Evolutionary conservation across 2,888 invertebrate genomes (phyloP).

Genomic region (Agrochola litura): DNA sequence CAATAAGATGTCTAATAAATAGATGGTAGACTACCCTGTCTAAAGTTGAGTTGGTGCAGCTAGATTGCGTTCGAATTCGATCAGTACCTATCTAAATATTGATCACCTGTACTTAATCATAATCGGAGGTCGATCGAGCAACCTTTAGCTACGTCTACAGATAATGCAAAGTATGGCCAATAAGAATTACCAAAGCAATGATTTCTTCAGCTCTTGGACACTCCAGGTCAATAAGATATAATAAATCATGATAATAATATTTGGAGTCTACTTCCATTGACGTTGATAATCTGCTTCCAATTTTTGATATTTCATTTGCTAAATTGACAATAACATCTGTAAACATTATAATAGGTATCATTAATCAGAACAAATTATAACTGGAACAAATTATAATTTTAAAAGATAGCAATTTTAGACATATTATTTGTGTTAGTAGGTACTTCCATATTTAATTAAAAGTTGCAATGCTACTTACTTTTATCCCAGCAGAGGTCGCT

Average conservation of each 20-base stretch:
- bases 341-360: constrained; percentile 35
- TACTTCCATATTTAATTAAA: not conserved
- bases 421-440: not conserved
- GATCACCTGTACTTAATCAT: not conserved
- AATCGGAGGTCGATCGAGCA: not conserved
- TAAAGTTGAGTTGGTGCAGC: too few species aligned
- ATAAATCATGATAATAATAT: constrained; percentile 71
- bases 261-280: constrained; percentile 53
- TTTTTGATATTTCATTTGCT: constrained; percentile 68
- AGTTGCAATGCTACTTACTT: constrained; percentile 68
- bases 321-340: constrained; percentile 70
- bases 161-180: too few species aligned
- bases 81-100: constrained; percentile 2
- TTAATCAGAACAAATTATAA: not conserved
- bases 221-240: constrained; percentile 79
- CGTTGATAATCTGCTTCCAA: constrained; percentile 70
- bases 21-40: too few species aligned
- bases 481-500: constrained; percentile 76
- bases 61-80: not conserved
- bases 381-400: too few species aligned
- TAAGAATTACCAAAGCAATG: constrained; percentile 69
- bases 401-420: not conserved
- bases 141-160: too few species aligned
- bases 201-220: constrained; percentile 70
- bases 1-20: not conserved